Percentiles rank a stretch among this genome's conserved stretches.
phyloP scores from a whole-genome alignment of 2,888 invertebrate species.

The Reticulitermes lucifugus region DNA sequence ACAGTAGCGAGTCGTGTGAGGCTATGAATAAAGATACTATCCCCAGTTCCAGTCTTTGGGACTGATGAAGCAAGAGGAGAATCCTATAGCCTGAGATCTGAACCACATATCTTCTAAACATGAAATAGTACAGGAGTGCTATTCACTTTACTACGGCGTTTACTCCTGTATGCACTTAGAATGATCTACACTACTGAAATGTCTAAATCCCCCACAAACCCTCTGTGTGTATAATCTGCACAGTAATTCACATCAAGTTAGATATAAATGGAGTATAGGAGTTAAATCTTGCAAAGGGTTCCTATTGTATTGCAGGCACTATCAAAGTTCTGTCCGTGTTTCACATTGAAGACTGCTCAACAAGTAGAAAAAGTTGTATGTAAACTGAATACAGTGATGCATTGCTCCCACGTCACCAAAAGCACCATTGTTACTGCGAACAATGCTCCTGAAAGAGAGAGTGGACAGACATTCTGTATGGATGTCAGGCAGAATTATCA shows the following conservation, averaged over 20 bases:
- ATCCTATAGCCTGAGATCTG: too few relatives aligned
- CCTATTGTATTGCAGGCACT: background rate
- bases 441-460: constrained; percentile 5
- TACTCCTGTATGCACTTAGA: too few relatives aligned
- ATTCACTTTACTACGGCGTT: too few relatives aligned
- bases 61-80: too few relatives aligned
- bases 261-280: background rate
- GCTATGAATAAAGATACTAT: too few relatives aligned
- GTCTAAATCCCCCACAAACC: too few relatives aligned
- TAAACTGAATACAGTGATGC: constrained; percentile 6
- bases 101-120: too few relatives aligned
- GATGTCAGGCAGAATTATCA: constrained; percentile 17
- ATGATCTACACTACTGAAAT: too few relatives aligned
- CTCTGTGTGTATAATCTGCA: too few relatives aligned
- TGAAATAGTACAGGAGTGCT: too few relatives aligned
- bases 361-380: constrained; percentile 23
- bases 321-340: background rate
- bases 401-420: constrained; percentile 14
- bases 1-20: too few relatives aligned
- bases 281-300: background rate
- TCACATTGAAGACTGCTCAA: constrained; percentile 19
- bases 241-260: background rate
- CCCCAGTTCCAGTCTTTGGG: too few relatives aligned
- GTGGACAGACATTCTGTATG: background rate
- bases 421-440: background rate